A percentile compares a stretch with the other conserved stretches of the same genome.
phyloP scores from a whole-genome alignment of 2,797 vertebrate species.

The Rhinichthys osculus region DNA sequence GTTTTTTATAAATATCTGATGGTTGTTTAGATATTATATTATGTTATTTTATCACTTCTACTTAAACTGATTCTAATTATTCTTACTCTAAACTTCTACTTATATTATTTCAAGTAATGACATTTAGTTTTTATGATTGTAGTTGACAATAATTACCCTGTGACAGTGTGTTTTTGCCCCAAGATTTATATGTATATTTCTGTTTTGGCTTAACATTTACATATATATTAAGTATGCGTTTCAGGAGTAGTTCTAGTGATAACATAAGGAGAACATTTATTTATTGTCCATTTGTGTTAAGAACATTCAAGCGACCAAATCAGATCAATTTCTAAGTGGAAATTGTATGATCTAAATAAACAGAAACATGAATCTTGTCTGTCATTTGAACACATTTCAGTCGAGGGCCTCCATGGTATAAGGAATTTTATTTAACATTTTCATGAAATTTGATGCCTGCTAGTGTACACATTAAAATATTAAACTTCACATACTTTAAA shows the following conservation, averaged over 20 bases:
- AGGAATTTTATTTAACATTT: slow-evolving; percentile 55
- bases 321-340: neutral
- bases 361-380: neutral
- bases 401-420: slow-evolving; percentile 28
- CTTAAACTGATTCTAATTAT: no score
- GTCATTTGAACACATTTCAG: slow-evolving; percentile 13
- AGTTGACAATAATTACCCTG: neutral
- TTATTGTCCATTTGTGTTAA: neutral
- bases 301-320: neutral
- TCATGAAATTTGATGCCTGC: slow-evolving; percentile 34
- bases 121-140: neutral
- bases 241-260: neutral
- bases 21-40: neutral
- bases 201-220: neutral
- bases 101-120: no score
- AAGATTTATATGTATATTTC: neutral
- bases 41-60: no score
- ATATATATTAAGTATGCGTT: neutral
- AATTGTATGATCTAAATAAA: neutral
- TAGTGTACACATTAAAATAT: slow-evolving; percentile 53
- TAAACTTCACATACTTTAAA: slow-evolving; percentile 51
- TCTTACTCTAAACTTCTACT: no score
- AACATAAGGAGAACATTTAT: neutral
- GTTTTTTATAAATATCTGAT: neutral
- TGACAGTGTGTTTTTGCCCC: neutral